These are phyloP conservation scores for Rhingia campestris DNA, from an alignment of 2,888 invertebrate genomes.

Conservation along the genomic window DNA sequence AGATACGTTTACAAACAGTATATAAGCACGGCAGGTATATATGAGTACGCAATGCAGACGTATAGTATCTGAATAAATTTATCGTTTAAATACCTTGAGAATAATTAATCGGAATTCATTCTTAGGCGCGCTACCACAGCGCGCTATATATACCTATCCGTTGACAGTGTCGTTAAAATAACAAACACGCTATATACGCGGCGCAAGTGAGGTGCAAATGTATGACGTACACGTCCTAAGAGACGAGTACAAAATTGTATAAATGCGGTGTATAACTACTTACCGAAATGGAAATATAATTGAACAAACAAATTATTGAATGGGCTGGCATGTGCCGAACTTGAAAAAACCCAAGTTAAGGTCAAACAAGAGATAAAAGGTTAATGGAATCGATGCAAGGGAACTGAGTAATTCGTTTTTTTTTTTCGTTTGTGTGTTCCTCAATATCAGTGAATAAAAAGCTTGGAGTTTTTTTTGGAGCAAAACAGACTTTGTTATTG, in stretches of 20 bases:
- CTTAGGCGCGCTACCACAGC: conserved; percentile 27
- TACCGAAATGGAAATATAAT: conserved; percentile 64
- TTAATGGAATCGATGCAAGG: conserved; percentile 61
- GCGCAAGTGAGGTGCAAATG: conserved; percentile 5
- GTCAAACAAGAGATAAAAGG: conserved; percentile 72
- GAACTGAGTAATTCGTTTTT: conserved; percentile 60
- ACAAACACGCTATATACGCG: conserved; percentile 26
- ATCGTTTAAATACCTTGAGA: conserved; percentile 64
- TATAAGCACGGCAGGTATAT: neutral
- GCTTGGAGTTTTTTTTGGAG: conserved; percentile 26
- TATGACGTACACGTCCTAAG: conserved; percentile 28
- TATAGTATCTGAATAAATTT: conserved; percentile 43
- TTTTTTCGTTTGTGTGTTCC: conserved; percentile 28
- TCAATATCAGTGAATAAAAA: conserved; percentile 64
- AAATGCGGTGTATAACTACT: neutral
- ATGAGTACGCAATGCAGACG: neutral
- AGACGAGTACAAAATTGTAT: conserved; percentile 17
- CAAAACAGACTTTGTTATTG: conserved; percentile 33
- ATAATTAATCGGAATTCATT: conserved; percentile 66
- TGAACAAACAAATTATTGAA: conserved; percentile 69
- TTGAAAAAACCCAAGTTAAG: conserved; percentile 64
- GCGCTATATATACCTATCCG: neutral
- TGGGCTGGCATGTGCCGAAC: conserved; percentile 60
- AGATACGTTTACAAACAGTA: conserved; percentile 2
- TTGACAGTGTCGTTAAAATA: conserved; percentile 37